Base-by-base conservation (phyloP, 1,140 invertebrate species). In the Orchestia grillus region DNA sequence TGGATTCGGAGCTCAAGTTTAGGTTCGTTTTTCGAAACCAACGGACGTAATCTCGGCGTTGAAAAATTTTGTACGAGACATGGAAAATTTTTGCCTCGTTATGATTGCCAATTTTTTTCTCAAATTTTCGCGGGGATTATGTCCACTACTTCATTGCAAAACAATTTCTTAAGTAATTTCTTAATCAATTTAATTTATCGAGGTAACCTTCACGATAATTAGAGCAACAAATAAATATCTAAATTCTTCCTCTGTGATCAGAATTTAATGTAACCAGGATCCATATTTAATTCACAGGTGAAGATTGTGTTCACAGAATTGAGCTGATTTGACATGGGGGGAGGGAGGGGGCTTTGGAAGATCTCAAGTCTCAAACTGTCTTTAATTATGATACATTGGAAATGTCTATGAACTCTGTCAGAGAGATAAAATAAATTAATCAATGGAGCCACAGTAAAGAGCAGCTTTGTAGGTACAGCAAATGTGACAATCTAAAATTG, bases 401-500 rank as follows among this genome's bases (percentile, higher is more conserved):
- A 77, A 36, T 53, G 6, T 53, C 62, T 15, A 77, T 23, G 44
- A 40, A 42, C 28, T 19, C 11, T 91, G 41, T 91, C 11, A 44
- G 88, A 91, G 0, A 91, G 44, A 91, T 43, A 3, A 8, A 91
- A 91, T 91, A 91, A 91, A 91, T 43, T 91, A 43, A 91, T 43
- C 36, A 43, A 47, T 15, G 16, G 44, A 44, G 92, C 41, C 11
- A 47, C 88, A 91, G 3, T 91, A 47, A 44, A n/a, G 43, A 94
- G 92, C 44, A 94, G 43, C 88, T 43, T 41, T 42, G 36, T 90
- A 94, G 92, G 8, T 94, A 94, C 92, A 94, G 92, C 92, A 40
- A 47, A 94, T 94, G 92, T 47, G 92, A 94, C 11, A n/a, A n/a
- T 42, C 92, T 94, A 94, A 94, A 94, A 94, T n/a, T 94, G 92